Evolutionary conservation across 1,140 invertebrate species (phyloP), one percentile per base, ranked within the genome.

Genomic region (Heterodera schachtii): DNA sequence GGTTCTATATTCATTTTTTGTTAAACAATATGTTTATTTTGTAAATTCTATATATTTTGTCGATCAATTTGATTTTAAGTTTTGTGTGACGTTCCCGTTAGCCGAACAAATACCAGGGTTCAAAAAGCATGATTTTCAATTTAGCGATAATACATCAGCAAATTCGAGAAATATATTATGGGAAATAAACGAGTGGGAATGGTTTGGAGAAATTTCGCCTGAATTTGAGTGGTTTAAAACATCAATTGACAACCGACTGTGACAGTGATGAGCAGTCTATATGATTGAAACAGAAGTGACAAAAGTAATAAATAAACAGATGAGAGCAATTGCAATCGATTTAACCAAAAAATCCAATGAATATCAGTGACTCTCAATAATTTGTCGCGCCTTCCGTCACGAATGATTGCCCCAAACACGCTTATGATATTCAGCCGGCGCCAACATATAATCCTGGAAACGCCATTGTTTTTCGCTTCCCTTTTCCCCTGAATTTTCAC

Each of bases 361-460:
- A 64, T 64, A 64, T 64, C 57, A 64, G 57, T 19, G 19, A 64
- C 13, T 64, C 57, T 19, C 57, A 5, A 2, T 64, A 64, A 64
- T 64, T 64, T 19, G 19, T 64, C 57, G 11, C 1, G 5, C 64
- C 21, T 7, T 47, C 47, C 21, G n/a, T 78, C 70, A 78, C 13
- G 77, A 64, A n/a, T 69, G 11, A 46, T 78, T 78, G n/a, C 78
- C 80, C 82, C 82, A 83, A 11, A 83, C 82, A 44, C 82, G 80
- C 19, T 83, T 83, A 44, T 74, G 47, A 57, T 83, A 83, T n/a
- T 83, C 82, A n/a, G 82, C 69, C 43, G 82, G 57, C 41, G 82
- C 82, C 44, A 83, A 19, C 21, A 76, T 47, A 47, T 83, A 83
- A 69, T 83, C 82, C 82, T 81, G 19, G 19, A 64, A 5, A 19